Percentiles rank a stretch among this genome's conserved stretches.
Conservation (phyloP, 2,888 invertebrate genomes). For the Temnothorax rugatulus region DNA sequence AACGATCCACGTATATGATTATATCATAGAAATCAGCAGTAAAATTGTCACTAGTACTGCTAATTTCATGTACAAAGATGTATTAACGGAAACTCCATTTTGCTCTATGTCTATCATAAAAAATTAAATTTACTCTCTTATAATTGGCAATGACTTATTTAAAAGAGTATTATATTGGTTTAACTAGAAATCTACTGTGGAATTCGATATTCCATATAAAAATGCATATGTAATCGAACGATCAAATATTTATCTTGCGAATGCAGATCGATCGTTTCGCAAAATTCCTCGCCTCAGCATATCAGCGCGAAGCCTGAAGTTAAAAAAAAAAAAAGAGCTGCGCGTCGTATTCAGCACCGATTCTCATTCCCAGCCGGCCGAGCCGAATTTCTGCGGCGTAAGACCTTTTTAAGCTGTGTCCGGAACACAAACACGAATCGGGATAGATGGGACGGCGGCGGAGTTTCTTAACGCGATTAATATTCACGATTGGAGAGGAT, state of each 20-base stretch:
- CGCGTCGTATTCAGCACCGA: neutral
- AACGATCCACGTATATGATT: neutral
- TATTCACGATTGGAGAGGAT: slow-evolving; percentile 63
- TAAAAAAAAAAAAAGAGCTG: neutral
- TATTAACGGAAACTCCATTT: neutral
- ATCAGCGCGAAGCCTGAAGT: neutral
- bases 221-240: neutral
- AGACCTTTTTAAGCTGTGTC: slow-evolving; percentile 21
- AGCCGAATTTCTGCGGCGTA: slow-evolving; percentile 31
- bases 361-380: neutral
- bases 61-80: slow-evolving; percentile 5
- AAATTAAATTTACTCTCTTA: neutral
- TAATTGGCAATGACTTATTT: neutral
- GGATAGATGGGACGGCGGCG: neutral
- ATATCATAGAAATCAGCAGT: neutral
- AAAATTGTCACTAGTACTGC: neutral
- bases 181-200: neutral
- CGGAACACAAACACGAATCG: slow-evolving; percentile 4
- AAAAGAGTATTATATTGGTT: slow-evolving; percentile 9
- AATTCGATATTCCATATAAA: neutral
- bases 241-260: slow-evolving; percentile 16
- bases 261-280: neutral
- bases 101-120: neutral
- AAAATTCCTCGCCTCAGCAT: slow-evolving; percentile 21
- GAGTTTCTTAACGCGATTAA: slow-evolving; percentile 61